Percentiles rank a stretch among this genome's conserved stretches.
These are phyloP conservation scores for Spisula subtruncata DNA, from an alignment of 2,888 invertebrate species.

Conservation along the genomic window DNA sequence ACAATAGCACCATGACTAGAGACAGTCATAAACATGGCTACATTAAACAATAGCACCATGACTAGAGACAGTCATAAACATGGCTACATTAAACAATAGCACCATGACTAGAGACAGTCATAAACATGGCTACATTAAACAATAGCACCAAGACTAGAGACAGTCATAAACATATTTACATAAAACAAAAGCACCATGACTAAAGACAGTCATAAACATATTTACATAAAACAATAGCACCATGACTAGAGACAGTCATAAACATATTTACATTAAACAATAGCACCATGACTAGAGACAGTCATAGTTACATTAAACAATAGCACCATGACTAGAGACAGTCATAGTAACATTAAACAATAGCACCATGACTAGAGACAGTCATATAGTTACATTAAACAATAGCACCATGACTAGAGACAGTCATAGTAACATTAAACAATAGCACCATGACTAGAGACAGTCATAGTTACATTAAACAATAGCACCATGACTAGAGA, in stretches of 20 bases:
- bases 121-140: not conserved
- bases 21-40: not conserved
- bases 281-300: not conserved
- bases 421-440: not conserved
- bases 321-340: not conserved
- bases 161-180: not conserved
- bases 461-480: not conserved
- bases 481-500: not conserved
- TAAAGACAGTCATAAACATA: not conserved
- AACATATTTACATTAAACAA: not conserved
- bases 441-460: not conserved
- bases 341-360: not conserved
- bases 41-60: not conserved
- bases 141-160: not conserved
- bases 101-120: not conserved
- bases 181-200: not conserved
- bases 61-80: not conserved
- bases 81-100: not conserved
- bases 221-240: not conserved
- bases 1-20: not conserved
- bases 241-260: not conserved
- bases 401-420: not conserved
- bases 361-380: not conserved
- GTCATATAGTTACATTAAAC: not conserved
- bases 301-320: not conserved